Conservation (phyloP, 2,888 invertebrate species). For the Megastigmus dorsalis region DNA sequence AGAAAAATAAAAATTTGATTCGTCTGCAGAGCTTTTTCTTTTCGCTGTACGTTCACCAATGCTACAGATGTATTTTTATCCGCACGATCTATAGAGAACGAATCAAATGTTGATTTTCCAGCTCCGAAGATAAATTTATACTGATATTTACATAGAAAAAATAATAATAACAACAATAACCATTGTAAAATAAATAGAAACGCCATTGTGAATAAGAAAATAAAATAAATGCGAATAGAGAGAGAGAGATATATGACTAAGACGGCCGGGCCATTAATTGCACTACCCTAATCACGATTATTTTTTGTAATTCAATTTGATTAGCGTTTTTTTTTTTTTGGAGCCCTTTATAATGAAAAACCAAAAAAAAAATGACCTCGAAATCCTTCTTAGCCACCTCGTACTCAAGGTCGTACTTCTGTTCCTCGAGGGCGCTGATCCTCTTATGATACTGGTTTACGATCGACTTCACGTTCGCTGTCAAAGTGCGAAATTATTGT, state of each 20-base stretch:
- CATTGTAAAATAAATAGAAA: conserved; percentile 9
- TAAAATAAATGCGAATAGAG: neutral
- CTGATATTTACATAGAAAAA: neutral
- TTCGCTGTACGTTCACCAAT: too few species aligned
- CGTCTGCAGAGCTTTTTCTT: too few species aligned
- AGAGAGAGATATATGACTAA: too few species aligned
- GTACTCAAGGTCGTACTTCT: conserved; percentile 98
- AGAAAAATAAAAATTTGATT: conserved; percentile 32
- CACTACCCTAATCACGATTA: conserved; percentile 53
- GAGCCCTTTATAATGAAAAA: conserved; percentile 26
- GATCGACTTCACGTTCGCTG: conserved; percentile 82
- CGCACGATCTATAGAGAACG: too few species aligned
- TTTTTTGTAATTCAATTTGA: conserved; percentile 1
- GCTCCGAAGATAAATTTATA: neutral
- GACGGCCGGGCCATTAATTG: conserved; percentile 55
- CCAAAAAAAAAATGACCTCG: conserved; percentile 81
- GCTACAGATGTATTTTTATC: too few species aligned
- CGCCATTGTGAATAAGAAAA: conserved; percentile 10
- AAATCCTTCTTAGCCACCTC: conserved; percentile 96
- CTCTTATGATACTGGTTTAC: conserved; percentile 88
- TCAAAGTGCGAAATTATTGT: conserved; percentile 65
- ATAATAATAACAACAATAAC: too few species aligned
- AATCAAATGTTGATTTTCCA: conserved; percentile 14
- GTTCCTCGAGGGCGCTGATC: conserved; percentile 88
- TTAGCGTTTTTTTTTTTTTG: conserved; percentile 35